Evolutionary conservation across 1,140 invertebrate species (phyloP), one percentile per base, ranked within the genome.

Genomic region (Euborellia annulipes): DNA sequence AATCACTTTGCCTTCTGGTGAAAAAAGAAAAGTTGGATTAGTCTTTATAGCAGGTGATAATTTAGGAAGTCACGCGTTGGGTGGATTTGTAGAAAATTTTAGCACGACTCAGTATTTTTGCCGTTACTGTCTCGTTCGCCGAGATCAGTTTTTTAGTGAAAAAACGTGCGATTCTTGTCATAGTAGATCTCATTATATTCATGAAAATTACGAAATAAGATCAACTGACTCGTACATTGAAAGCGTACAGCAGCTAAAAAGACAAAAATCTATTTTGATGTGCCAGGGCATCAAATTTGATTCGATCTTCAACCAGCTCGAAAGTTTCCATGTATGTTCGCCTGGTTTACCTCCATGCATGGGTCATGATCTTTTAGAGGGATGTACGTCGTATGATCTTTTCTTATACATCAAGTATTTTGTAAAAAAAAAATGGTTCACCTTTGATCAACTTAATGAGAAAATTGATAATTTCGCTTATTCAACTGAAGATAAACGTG

Each of bases 341-440:
- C 54, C 54, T 39, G 54, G 52, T n/a, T 42, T 55, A 11, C 52
- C 52, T 20, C 54, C 54, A 16, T 54, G 54, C 41, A 20, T 55
- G 3, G 52, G 48, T 30, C 52, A 55, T 39, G 54, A 55, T 30
- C 16, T 54, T 2, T 39, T 44, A 9, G 52, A 55, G 50, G 52
- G 54, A 9, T 23, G 54, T 3, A 39, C 48, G 3, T 47, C 50
- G 22, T 50, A 46, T 21, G 54, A 55, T 34, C 14, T 54, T 3
- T 41, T 36, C 20, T 37, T 55, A 9, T 48, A 22, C 38, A n/a
- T 54, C 17, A 30, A 46, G 36, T 45, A 45, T 46, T 42, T 42
- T 21, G 22, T 44, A 36, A 37, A 44, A 32, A 16, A 38, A 38
- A 44, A 37, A 16, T 32, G 22, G 22, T 44, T 44, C 21, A 37